phyloP scores from a whole-genome alignment of 1,140 invertebrate genomes.

The Ganaspis sp. region DNA sequence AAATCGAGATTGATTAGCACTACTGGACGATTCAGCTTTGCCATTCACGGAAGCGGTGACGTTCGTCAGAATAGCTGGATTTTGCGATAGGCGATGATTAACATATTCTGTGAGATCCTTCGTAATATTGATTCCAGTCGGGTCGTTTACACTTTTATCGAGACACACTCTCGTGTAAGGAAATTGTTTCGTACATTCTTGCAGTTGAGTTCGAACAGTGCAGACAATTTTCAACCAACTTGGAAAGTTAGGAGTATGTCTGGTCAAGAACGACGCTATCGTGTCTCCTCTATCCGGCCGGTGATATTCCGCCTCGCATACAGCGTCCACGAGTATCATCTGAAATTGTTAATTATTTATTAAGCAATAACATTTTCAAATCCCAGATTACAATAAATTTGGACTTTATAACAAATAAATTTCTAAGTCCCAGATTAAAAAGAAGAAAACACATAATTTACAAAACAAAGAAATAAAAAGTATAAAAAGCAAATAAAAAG shows the following conservation, averaged over 20 bases:
- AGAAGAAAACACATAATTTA: too few relatives aligned
- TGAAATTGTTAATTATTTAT: slow-evolving; percentile 46
- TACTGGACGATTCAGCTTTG: slow-evolving; percentile 78
- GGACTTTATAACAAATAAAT: too few relatives aligned
- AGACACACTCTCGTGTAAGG: slow-evolving; percentile 86
- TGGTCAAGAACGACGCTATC: slow-evolving; percentile 90
- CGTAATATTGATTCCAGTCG: slow-evolving; percentile 75
- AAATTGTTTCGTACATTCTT: slow-evolving; percentile 88
- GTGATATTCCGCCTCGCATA: slow-evolving; percentile 98
- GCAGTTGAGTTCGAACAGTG: slow-evolving; percentile 89
- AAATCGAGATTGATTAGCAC: slow-evolving; percentile 85
- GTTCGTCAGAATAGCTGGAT: slow-evolving; percentile 88
- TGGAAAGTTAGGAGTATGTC: slow-evolving; percentile 90
- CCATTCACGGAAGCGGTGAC: slow-evolving; percentile 84
- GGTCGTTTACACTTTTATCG: slow-evolving; percentile 82
- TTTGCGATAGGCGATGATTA: slow-evolving; percentile 86
- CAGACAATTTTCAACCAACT: slow-evolving; percentile 93
- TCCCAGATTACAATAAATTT: too few relatives aligned
- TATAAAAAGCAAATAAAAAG: too few relatives aligned
- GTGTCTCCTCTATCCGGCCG: slow-evolving; percentile 94
- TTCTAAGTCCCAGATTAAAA: too few relatives aligned
- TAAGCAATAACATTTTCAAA: neutral
- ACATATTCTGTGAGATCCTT: slow-evolving; percentile 93
- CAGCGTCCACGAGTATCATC: slow-evolving; percentile 91
- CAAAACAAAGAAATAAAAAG: too few relatives aligned